Percentiles rank a stretch among this genome's conserved stretches.
These are phyloP conservation scores for Babylonia areolata DNA, from an alignment of 1,140 invertebrate genomes.

Conservation along the genomic window DNA sequence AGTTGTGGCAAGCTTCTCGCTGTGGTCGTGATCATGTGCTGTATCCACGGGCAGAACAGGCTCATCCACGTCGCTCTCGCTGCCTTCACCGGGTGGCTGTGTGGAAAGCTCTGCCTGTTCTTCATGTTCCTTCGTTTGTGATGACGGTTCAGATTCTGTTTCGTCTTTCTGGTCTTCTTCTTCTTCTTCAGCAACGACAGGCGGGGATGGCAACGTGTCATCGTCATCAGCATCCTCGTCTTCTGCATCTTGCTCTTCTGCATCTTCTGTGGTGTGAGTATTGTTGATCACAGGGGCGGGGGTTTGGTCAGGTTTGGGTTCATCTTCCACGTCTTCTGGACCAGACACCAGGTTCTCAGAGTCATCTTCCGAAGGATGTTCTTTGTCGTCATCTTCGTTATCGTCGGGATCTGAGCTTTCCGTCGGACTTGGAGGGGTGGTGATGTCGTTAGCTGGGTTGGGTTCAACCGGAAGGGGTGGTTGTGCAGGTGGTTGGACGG, in stretches of 20 bases:
- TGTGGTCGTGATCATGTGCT: background rate
- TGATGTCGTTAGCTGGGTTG: background rate
- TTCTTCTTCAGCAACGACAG: background rate
- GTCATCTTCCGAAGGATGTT: background rate
- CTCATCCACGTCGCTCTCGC: background rate
- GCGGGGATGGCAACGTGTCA: background rate
- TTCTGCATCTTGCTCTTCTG: background rate
- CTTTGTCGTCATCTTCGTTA: background rate
- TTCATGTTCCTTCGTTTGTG: background rate
- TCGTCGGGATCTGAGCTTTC: background rate
- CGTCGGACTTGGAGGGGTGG: background rate
- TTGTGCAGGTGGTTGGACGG: background rate
- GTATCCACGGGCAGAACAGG: too few species aligned
- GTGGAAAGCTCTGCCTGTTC: background rate
- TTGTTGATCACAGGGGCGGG: background rate
- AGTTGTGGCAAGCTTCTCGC: background rate
- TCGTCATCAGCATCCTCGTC: background rate
- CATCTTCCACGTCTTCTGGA: background rate
- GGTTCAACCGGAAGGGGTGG: background rate
- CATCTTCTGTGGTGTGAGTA: background rate
- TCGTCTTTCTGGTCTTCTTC: background rate
- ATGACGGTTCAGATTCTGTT: background rate
- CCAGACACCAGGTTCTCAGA: background rate
- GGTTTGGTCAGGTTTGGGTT: background rate
- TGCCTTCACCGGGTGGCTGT: background rate